Evolutionary conservation across 2,797 vertebrate genomes (phyloP), one percentile per base, ranked within the genome.

Genomic region (Pipistrellus pygmaeus): DNA sequence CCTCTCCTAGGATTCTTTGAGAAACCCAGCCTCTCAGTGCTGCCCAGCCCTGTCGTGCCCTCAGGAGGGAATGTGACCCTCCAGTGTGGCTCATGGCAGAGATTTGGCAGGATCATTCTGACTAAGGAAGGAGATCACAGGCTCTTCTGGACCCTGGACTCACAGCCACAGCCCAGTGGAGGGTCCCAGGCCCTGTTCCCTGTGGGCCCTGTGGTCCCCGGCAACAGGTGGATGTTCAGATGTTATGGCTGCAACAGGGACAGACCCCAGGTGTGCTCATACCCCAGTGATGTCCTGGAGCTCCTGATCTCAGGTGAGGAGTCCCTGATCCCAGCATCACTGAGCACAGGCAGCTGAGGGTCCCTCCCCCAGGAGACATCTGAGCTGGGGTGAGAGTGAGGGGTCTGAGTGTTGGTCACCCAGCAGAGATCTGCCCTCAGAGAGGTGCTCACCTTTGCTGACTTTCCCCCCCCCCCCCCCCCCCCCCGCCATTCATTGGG

Each of bases 151-250:
- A 13, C 1, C 0, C 23, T 21, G 12, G 10, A 23, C 3, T 41
- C 88, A 44, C 4, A 35, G 2, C 0, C 0, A 21, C 4, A 1
- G 0, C 0, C 14, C 20, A 1, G 0, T 1, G 5, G 51, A 20
- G 2, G 1, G 48, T 9, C 2, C 4, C 30, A 73, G 30, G 85
- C 76, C 15, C 20, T 73, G 41, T 35, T 86, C 23, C 18, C 2
- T 0, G 68, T 91, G 53, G 44, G 21, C 0, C 20, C 17, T 0
- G 1, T 71, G 14, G 53, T 2, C 8, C 17, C 15, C 1, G 1
- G 51, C 51, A 5, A 53, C 51, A 53, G 51, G 5, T 18, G 51
- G 51, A 53, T 6, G 1, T 53, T 53, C 51, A 53, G 51, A 53
- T 53, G 51, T 2, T 53, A 53, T 53, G 51, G 48, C 35, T 38